Conservation (phyloP, 2,113 vertebrate genomes). For the Acanthochromis polyacanthus region DNA sequence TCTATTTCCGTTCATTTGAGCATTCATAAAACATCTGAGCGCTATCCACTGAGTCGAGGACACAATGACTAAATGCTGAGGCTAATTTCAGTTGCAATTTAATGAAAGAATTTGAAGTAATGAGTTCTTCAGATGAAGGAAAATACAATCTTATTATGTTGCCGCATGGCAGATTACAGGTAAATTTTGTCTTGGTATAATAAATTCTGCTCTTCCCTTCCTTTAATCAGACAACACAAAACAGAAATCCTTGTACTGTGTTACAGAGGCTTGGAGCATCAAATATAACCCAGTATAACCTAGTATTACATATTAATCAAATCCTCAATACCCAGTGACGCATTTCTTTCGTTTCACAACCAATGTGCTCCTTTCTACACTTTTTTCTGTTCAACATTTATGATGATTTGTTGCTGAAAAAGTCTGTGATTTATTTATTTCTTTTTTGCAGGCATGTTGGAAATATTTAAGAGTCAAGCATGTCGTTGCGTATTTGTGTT, state of each 20-base stretch:
- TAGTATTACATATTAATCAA: not conserved
- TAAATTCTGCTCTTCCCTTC: not conserved
- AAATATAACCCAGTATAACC: not conserved
- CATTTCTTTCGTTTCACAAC: not conserved
- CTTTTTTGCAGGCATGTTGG: not conserved
- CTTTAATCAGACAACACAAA: slow-evolving; percentile 3
- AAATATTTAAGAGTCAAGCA: not conserved
- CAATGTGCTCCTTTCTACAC: not conserved
- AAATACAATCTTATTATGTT: not conserved
- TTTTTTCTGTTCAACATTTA: not conserved
- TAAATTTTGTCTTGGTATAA: not conserved
- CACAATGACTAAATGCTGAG: not conserved
- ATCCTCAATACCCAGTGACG: not conserved
- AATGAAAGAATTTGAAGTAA: not conserved
- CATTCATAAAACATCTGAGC: not conserved
- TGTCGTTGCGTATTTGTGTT: not conserved
- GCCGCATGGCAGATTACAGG: not conserved
- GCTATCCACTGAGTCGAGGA: too few species aligned
- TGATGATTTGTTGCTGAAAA: not conserved
- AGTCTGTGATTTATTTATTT: too few species aligned
- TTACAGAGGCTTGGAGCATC: not conserved
- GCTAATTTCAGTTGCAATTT: not conserved
- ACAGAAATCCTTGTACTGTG: not conserved
- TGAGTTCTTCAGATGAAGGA: not conserved
- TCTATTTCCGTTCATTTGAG: not conserved